Evolutionary conservation across 2,888 invertebrate species (phyloP).

Genomic region (Pandemis corylana): DNA sequence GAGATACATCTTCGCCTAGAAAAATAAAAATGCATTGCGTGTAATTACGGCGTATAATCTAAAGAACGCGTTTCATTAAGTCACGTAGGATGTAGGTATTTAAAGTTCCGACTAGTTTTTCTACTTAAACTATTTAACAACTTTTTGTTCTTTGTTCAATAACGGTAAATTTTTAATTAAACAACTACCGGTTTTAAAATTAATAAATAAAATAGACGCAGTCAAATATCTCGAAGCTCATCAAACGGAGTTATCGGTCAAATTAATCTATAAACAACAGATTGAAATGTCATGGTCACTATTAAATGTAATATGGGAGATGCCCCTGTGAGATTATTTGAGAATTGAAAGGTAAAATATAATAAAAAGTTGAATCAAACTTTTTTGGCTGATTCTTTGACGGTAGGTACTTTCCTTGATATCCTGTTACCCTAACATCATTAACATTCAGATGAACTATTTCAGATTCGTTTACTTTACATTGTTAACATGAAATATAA

Average conservation of each 20-base stretch:
- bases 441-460: too few species aligned
- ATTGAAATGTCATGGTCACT: slow-evolving; percentile 52
- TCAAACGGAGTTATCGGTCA: slow-evolving; percentile 46
- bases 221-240: slow-evolving; percentile 43
- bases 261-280: slow-evolving; percentile 50
- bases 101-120: neutral
- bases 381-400: neutral
- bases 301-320: slow-evolving; percentile 44
- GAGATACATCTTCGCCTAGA: neutral
- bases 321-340: slow-evolving; percentile 26
- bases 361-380: slow-evolving; percentile 1
- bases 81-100: neutral
- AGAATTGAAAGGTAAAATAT: slow-evolving; percentile 31
- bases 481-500: too few species aligned
- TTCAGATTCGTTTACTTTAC: too few species aligned
- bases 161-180: slow-evolving; percentile 33
- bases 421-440: too few species aligned
- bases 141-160: neutral
- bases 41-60: neutral
- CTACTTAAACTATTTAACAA: neutral
- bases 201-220: slow-evolving; percentile 34
- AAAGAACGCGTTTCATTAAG: neutral
- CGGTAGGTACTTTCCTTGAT: too few species aligned
- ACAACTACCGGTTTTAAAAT: slow-evolving; percentile 22
- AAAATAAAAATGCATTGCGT: neutral